Base-by-base conservation (phyloP, 2,797 vertebrate genomes). In the Eulemur coronatus region DNA sequence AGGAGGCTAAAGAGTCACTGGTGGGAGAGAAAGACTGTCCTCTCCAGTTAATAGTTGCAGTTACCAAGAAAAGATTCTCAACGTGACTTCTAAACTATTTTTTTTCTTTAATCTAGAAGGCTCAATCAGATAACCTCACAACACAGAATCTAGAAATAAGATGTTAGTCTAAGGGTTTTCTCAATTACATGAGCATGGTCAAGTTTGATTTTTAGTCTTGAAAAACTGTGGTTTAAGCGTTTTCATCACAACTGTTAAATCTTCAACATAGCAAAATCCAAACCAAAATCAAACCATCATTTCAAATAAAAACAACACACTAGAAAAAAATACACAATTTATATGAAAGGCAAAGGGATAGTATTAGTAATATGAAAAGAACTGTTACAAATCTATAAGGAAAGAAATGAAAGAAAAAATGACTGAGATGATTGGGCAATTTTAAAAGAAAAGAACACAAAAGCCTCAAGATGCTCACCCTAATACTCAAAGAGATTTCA, bases 81-180 rank as follows among this genome's bases (percentile, higher is more conserved):
- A 52, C 26, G 43, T 43, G 69, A 75, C 7, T 57, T 63, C 35
- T 63, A 59, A 91, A 79, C 69, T 61, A 75, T 35, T 67, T 61
- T 78, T 65, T 79, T 79, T 55, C 50, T 97, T 89, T 73, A 87
- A 84, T 80, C 43, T 87, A 55, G 52, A 90, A 70, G n/a, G 13
- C 38, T 46, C n/a, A 84, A 80, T 65, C 7, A 67, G 85, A 81
- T 95, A 90, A 70, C 70, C 88, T 89, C 73, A 78, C 95, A 96
- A 87, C 18, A 50, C 11, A n/a, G 28, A 41, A 57, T 69, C 84
- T 52, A 57, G 89, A 97, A 63, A 38, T 50, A 76, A 92, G 14
- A 41, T 78, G 24, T 75, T 76, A 41, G 15, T 43, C 15, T 57
- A 41, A n/a, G 15, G 59, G 67, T 79, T 97, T 86, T 89, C 41